Evolutionary conservation across 2,888 invertebrate species (phyloP), one percentile per base, ranked within the genome.

Genomic region (Harpalus rufipes): DNA sequence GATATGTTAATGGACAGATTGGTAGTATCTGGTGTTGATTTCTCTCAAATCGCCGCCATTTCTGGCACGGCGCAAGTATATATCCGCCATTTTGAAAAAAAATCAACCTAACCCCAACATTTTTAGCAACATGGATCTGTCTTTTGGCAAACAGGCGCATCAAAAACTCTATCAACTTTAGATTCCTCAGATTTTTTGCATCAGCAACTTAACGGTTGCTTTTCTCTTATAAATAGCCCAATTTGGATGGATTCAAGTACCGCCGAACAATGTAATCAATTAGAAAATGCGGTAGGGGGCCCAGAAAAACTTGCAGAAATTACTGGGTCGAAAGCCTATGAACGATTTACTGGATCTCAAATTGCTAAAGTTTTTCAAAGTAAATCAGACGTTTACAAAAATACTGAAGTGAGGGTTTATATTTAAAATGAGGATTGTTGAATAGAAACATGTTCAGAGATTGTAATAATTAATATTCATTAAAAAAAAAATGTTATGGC

Each of bases 231-330:
- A 0, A 94, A 96, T 86, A 96, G 97, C 8, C 99, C 99, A 0
- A 95, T 98, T 14, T 99, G 99, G 99, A 97, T 98, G 97, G 99
- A 99, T 91, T 96, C 96, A 4, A 97, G 96, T 87, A 97, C 95
- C 87, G 93, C 93, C 0, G 91, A 92, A 58, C 95, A 97, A 89
- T 98, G 98, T 90, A 91, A 92, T 86, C 92, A 95, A 86, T 91
- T 99, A 86, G 98, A 99, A 91, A 93, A 95, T 32, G 94, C 94
- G 18, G 93, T 97, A 8, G 98, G 98, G 2, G 98, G 91, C 21
- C 87, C 91, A 32, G 87, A 88, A 96, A 94, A 94, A 91, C 90
- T 98, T 84, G 94, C 97, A 0, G 93, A 93, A 89, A 93, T 96
- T 79, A 98, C 97, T 6, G 98, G 98, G 0, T 97, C 97, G 0